Conservation (phyloP, 2,113 vertebrate species). For the Podiceps cristatus region DNA sequence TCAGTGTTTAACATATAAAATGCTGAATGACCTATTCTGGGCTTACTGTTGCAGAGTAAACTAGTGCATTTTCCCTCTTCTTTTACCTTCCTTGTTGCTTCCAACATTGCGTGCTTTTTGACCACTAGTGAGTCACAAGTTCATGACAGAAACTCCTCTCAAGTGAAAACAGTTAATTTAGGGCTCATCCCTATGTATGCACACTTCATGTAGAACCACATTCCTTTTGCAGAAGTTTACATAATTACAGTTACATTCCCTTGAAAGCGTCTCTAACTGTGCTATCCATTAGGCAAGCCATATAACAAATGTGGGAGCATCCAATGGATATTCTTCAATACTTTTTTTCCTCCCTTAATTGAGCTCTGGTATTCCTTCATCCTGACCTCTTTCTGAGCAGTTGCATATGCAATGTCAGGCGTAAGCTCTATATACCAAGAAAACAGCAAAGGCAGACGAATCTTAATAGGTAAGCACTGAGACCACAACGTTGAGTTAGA, state of each 20-base stretch:
- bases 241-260: not conserved
- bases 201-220: not conserved
- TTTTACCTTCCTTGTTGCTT: not conserved
- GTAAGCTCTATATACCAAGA: not conserved
- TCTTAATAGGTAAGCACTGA: not conserved
- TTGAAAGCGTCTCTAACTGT: not conserved
- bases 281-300: not conserved
- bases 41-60: not conserved
- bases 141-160: not conserved
- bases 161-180: not conserved
- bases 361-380: not conserved
- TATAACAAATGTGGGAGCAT: not conserved
- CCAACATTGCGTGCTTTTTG: not conserved
- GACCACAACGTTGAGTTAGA: not conserved
- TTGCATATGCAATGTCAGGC: not conserved
- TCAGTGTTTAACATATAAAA: not conserved
- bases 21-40: not conserved
- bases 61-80: not conserved
- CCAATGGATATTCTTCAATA: not conserved
- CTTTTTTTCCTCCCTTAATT: not conserved
- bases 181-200: not conserved
- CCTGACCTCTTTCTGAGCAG: not conserved
- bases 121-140: not conserved
- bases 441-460: not conserved
- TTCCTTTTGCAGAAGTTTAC: not conserved